Conservation (phyloP, 2,888 invertebrate species). For the Nomada flava region DNA sequence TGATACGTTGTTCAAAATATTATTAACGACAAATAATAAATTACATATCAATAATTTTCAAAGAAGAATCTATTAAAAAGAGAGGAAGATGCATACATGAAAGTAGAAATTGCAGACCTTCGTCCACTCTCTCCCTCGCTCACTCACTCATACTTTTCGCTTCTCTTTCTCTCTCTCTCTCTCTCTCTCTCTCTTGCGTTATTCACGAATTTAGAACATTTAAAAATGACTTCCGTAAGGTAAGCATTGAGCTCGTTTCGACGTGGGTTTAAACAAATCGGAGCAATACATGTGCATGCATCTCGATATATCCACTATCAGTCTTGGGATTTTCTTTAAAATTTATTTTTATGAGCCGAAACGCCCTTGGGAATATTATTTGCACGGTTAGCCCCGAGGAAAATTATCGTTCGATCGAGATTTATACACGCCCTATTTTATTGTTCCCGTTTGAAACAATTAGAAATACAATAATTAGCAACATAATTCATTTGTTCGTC, state of each 20-base stretch:
- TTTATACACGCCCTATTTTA: not conserved
- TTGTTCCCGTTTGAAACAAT: conserved; percentile 11
- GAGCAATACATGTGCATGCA: conserved; percentile 51
- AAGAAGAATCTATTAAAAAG: conserved; percentile 6
- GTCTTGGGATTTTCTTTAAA: conserved; percentile 59
- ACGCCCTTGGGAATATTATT: conserved; percentile 50
- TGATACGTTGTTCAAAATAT: conserved; percentile 1
- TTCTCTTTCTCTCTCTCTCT: conserved; percentile 6
- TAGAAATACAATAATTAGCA: not conserved
- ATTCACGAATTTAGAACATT: conserved; percentile 37
- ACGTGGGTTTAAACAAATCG: conserved; percentile 39
- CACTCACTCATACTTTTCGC: not conserved
- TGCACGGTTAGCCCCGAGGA: conserved; percentile 26
- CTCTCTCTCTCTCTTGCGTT: conserved; percentile 5
- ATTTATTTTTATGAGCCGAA: conserved; percentile 38
- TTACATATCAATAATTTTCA: conserved; percentile 1
- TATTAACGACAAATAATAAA: conserved; percentile 1
- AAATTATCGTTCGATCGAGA: conserved; percentile 39
- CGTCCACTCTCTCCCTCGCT: conserved; percentile 14
- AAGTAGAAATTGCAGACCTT: conserved; percentile 45
- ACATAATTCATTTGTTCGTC: conserved; percentile 3
- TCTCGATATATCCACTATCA: conserved; percentile 57
- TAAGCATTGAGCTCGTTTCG: conserved; percentile 45
- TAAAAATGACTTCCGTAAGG: conserved; percentile 46
- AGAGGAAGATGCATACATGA: conserved; percentile 22